Conservation (phyloP, 2,888 invertebrate genomes). For the Tipula helvola region DNA sequence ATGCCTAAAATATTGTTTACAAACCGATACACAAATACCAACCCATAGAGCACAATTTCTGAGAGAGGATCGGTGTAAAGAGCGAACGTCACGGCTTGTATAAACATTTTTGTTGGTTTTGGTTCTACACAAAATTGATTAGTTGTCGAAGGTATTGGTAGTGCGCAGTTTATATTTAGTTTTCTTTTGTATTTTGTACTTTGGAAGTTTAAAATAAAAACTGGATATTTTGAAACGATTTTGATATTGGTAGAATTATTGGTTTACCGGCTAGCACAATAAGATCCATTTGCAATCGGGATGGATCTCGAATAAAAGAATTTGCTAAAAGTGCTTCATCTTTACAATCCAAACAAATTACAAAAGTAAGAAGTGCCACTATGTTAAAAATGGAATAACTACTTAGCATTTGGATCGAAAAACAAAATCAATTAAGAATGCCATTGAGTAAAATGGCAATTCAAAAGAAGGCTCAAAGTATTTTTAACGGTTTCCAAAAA, state of each 20-base stretch:
- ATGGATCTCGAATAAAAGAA: slow-evolving; percentile 14
- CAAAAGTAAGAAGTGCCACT: slow-evolving; percentile 13
- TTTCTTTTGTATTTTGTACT: too few species aligned
- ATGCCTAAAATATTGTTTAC: too few species aligned
- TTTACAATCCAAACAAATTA: slow-evolving; percentile 12
- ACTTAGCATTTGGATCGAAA: slow-evolving; percentile 13
- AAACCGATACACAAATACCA: too few species aligned
- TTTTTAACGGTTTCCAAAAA: slow-evolving; percentile 12
- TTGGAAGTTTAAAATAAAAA: too few species aligned
- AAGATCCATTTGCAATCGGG: slow-evolving; percentile 14
- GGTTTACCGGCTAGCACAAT: slow-evolving; percentile 13
- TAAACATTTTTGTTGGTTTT: too few species aligned
- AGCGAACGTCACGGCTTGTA: too few species aligned
- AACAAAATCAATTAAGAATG: slow-evolving; percentile 14
- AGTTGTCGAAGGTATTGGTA: too few species aligned
- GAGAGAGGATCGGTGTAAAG: too few species aligned
- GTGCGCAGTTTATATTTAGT: too few species aligned
- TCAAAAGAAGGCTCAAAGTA: slow-evolving; percentile 11
- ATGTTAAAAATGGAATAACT: slow-evolving; percentile 12
- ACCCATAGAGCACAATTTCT: too few species aligned
- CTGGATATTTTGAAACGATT: slow-evolving; percentile 14
- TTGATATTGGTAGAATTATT: slow-evolving; percentile 13
- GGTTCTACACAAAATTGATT: too few species aligned
- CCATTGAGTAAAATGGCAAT: slow-evolving; percentile 15
- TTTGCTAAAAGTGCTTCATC: slow-evolving; percentile 14